Evolutionary conservation across 1,140 invertebrate species (phyloP), one percentile per base, ranked within the genome.

Genomic region (Bombus vancouverensis): DNA sequence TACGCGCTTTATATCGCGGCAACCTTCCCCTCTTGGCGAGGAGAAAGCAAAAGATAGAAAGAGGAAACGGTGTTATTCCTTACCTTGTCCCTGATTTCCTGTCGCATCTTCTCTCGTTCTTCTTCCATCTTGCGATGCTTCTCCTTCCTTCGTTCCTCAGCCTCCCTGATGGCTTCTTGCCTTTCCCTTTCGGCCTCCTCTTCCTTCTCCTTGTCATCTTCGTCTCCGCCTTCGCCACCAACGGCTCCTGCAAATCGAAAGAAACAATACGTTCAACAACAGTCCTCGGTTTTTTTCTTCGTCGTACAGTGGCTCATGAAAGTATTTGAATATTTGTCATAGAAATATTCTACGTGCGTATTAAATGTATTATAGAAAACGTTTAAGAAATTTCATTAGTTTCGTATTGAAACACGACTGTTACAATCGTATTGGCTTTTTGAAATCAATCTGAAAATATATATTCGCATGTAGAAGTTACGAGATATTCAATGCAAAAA

Each of bases 41-140:
- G 0, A 32, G 1, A 65, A 22, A 3, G 8, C 2, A 8, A 47
- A 53, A 13, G 15, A 32, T 1, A 9, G n/a, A 59, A n/a, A 37
- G 32, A 32, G 47, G n/a, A 13, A 25, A 5, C 28, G 37, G 3
- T 4, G 15, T 65, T 78, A 32, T 65, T 25, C 89, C 95, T 95
- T 93, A 99, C 98, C 97, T 99, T 99, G 96, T 99, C 98, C 96
- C 99, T 97, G 95, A 99, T 99, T 95, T 98, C 98, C 95, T 99
- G 98, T 94, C 99, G 96, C 98, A 99, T 99, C 95, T 98, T 98
- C 95, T 99, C 99, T 89, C 99, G 96, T 95, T 99, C 99, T 92
- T 98, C 98, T 95, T 99, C 99, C 98, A 99, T 99, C 96, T 99
- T 99, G 91, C 98, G 97, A 95, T 99, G 98, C 94, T 99, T 99